Evolutionary conservation across 2,888 invertebrate species (phyloP).

Genomic region (Spodoptera picta): DNA sequence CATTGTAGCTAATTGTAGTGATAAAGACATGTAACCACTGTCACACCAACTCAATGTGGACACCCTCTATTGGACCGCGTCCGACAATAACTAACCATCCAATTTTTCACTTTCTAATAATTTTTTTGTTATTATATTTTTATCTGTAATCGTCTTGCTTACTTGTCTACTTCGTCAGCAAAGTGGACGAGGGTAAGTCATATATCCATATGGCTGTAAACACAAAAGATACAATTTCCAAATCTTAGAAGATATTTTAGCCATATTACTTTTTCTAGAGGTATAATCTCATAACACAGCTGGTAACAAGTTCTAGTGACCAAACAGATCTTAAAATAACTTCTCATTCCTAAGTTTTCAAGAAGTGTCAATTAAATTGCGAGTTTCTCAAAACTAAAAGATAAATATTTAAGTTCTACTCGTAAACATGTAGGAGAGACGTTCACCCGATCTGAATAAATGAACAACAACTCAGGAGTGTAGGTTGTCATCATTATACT

Average conservation of each 20-base stretch:
- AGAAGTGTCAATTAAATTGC: conserved; percentile 8
- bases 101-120: not conserved
- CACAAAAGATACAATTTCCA: too few relatives aligned
- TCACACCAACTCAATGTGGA: conserved; percentile 72
- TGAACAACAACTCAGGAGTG: conserved; percentile 43
- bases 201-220: too few relatives aligned
- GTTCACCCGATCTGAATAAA: conserved; percentile 51
- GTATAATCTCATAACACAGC: too few relatives aligned
- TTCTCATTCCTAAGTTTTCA: not conserved
- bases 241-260: too few relatives aligned
- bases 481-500: conserved; percentile 51
- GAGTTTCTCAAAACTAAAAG: conserved; percentile 10
- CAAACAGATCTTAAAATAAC: too few relatives aligned
- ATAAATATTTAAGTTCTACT: conserved; percentile 18
- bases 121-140: not conserved
- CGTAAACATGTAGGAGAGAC: conserved; percentile 37
- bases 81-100: conserved; percentile 26
- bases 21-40: conserved; percentile 72
- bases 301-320: too few relatives aligned
- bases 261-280: too few relatives aligned
- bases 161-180: too few relatives aligned
- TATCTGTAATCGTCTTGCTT: too few relatives aligned
- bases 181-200: too few relatives aligned
- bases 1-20: conserved; percentile 72
- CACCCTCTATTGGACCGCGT: conserved; percentile 30